Conservation (phyloP, 2,888 invertebrate species). For the Lordiphosa andalusiaca region DNA sequence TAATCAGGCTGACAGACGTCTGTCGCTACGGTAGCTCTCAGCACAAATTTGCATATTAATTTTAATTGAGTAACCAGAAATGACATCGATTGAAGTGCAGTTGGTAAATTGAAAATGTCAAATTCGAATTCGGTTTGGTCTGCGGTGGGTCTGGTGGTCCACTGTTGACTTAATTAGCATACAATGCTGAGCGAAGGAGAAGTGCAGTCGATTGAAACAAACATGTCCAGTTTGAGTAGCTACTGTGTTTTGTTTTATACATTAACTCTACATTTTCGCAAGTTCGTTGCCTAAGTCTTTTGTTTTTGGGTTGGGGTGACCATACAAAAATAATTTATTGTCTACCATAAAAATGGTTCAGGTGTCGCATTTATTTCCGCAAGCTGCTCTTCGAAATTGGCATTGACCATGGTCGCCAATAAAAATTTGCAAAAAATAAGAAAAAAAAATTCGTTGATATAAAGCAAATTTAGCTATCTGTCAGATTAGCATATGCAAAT, state of each 20-base stretch:
- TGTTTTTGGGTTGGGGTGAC: slow-evolving; percentile 25
- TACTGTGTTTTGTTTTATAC: slow-evolving; percentile 19
- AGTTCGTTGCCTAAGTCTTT: slow-evolving; percentile 61
- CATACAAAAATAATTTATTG: slow-evolving; percentile 5
- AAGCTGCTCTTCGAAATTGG: slow-evolving; percentile 23
- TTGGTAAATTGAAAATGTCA: slow-evolving; percentile 67
- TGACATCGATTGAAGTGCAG: slow-evolving; percentile 31
- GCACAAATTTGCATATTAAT: slow-evolving; percentile 68
- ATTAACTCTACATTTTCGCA: slow-evolving; percentile 8
- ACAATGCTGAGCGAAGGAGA: slow-evolving; percentile 37
- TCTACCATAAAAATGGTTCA: slow-evolving; percentile 17
- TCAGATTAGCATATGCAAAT: slow-evolving; percentile 67
- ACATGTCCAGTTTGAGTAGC: slow-evolving; percentile 32
- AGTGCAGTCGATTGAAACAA: slow-evolving; percentile 8
- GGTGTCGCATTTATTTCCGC: slow-evolving; percentile 48
- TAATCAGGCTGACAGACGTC: slow-evolving; percentile 60
- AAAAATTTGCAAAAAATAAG: slow-evolving; percentile 25
- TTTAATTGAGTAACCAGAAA: slow-evolving; percentile 60
- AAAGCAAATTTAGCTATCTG: background rate
- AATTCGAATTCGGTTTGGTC: slow-evolving; percentile 36
- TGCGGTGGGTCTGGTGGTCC: slow-evolving; percentile 55
- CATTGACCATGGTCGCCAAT: slow-evolving; percentile 49
- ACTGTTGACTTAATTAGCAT: slow-evolving; percentile 48
- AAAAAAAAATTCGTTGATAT: slow-evolving; percentile 22
- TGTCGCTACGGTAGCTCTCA: slow-evolving; percentile 16